These are phyloP conservation scores for Sinocyclocheilus grahami DNA, from an alignment of 2,113 vertebrate genomes.

Conservation along the genomic window DNA sequence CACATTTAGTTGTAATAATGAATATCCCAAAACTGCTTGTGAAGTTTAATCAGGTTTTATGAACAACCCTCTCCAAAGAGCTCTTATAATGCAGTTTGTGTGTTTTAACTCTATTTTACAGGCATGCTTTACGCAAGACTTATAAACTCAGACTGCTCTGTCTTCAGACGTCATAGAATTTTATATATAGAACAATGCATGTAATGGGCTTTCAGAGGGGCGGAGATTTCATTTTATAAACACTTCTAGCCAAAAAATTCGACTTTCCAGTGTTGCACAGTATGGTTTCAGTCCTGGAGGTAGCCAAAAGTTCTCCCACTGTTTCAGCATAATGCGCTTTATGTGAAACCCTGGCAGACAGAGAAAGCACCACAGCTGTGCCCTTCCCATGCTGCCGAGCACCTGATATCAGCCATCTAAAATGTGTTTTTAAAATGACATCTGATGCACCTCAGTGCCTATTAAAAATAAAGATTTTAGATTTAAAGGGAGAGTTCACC, in stretches of 20 bases:
- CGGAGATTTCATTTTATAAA: constrained; percentile 45
- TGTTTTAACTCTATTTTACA: constrained; percentile 57
- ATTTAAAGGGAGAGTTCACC: not conserved
- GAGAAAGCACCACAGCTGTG: constrained; percentile 16
- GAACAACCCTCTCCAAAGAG: constrained; percentile 53
- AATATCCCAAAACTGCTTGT: not conserved
- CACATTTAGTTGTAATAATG: not conserved
- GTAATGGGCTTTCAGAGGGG: constrained; percentile 42
- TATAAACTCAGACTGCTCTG: constrained; percentile 44
- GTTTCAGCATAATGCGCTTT: constrained; percentile 41
- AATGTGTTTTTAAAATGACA: constrained; percentile 29
- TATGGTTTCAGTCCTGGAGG: constrained; percentile 25
- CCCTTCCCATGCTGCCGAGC: constrained; percentile 7
- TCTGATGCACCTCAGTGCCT: not conserved
- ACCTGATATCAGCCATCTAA: constrained; percentile 16
- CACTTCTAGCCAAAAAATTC: constrained; percentile 39
- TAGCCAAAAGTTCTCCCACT: constrained; percentile 28
- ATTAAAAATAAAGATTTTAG: not conserved
- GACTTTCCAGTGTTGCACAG: constrained; percentile 40
- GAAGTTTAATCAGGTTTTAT: constrained; percentile 50
- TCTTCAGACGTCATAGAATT: constrained; percentile 39
- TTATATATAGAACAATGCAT: constrained; percentile 49
- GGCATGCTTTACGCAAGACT: constrained; percentile 61
- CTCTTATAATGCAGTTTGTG: constrained; percentile 50
- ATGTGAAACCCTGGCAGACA: constrained; percentile 38